Evolutionary conservation across 2,797 vertebrate genomes (phyloP).

Genomic region (Ceyx erithaca): DNA sequence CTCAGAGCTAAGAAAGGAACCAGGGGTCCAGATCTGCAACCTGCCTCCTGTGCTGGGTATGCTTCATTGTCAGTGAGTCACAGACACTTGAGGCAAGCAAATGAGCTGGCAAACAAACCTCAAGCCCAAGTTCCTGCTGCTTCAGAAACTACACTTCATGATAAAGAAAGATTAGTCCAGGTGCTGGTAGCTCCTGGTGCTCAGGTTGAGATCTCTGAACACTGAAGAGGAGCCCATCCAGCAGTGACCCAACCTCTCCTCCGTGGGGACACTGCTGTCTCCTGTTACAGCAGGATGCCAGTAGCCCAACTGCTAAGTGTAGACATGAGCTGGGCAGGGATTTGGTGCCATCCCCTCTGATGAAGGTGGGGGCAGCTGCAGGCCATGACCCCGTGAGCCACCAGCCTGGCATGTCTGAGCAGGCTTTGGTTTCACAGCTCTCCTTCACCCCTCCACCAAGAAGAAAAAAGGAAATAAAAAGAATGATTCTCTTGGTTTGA

Average conservation of each 20-base stretch:
- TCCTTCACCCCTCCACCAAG: neutral
- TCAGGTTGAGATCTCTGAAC: neutral
- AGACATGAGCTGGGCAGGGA: neutral
- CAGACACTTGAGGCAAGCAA: neutral
- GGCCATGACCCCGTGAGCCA: accelerated
- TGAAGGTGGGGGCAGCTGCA: neutral
- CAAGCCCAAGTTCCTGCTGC: neutral
- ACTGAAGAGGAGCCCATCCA: neutral
- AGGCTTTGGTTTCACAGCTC: neutral
- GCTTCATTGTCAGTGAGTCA: neutral
- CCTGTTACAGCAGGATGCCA: accelerated
- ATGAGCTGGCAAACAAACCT: neutral
- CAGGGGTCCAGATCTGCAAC: neutral
- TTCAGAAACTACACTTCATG: neutral
- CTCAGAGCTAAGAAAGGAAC: neutral
- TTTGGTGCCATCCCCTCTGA: neutral
- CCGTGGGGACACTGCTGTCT: accelerated
- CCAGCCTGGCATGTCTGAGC: neutral
- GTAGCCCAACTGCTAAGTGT: neutral
- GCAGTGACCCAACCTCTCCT: neutral
- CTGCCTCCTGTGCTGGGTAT: neutral
- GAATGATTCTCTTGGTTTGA: neutral
- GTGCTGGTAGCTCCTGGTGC: neutral
- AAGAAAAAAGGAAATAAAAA: neutral
- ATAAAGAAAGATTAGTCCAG: neutral